Evolutionary conservation across 1,140 invertebrate species (phyloP), one percentile per base, ranked within the genome.

Genomic region (Ceratosolen solmsi): DNA sequence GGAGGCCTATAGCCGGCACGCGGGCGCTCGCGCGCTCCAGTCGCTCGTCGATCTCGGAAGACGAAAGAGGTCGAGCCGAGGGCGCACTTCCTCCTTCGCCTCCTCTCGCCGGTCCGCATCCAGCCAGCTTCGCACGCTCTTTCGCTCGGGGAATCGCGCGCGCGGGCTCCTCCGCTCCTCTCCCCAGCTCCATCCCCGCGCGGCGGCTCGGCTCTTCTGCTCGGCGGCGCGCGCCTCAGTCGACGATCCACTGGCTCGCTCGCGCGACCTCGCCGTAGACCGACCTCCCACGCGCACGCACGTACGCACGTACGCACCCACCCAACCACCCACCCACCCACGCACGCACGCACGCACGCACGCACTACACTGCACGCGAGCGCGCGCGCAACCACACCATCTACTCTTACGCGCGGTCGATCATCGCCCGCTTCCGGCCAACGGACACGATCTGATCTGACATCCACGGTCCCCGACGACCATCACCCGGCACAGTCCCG

Each of bases 1-100:
- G 90, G 90, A 89, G 88, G 87, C 51, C 87, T 91, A 91, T 91
- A 91, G 90, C 88, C 88, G 84, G 88, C 89, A 86, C 87, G 87
- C 86, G 88, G 87, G 80, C 83, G 85, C 86, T 86, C 87, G 85
- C 86, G 84, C 88, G 86, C 87, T 85, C 88, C 91, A 91, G 91
- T 92, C 87, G 89, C 89, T 91, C 90, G 90, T 91, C 89, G 87
- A 91, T 89, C 89, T 92, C 91, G 89, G 91, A 90, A 89, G 90
- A 91, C 91, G 90, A 89, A 87, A 90, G 90, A 91, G 90, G 90
- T 91, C 88, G 75, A 78, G 54, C 25, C 46, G 90, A 90, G 90
- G 89, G 86, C 87, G 88, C 82, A 85, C 80, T 87, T 89, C 87
- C 87, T 88, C 88, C 87, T 91, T 84, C 85, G 87, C 86, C 77